phyloP scores from a whole-genome alignment of 2,888 invertebrate species.

The Thera obeliscata region DNA sequence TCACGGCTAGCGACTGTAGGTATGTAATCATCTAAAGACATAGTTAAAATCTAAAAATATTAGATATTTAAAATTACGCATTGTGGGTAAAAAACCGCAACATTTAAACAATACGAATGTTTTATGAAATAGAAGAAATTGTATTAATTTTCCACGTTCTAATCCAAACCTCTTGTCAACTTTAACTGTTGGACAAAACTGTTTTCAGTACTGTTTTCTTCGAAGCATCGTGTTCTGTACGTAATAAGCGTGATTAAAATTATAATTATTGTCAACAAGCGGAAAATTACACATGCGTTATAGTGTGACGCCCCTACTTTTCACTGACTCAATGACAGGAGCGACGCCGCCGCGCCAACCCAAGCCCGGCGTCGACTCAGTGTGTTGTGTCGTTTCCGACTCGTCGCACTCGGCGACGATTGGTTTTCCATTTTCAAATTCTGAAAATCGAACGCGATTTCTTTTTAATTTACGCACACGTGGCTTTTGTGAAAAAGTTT shows the following conservation, averaged over 20 bases:
- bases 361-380: slow-evolving; percentile 59
- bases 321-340: slow-evolving; percentile 66
- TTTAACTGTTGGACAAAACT: background rate
- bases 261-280: slow-evolving; percentile 69
- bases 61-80: background rate
- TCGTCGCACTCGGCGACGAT: slow-evolving; percentile 64
- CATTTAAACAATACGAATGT: background rate
- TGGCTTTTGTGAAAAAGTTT: slow-evolving; percentile 71
- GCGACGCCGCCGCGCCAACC: slow-evolving; percentile 30
- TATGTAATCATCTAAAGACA: too few relatives aligned
- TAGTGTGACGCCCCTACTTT: slow-evolving; percentile 76
- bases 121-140: slow-evolving; percentile 13
- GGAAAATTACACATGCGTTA: slow-evolving; percentile 66
- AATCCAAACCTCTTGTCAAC: slow-evolving; percentile 4
- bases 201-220: slow-evolving; percentile 1
- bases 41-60: too few relatives aligned
- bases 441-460: slow-evolving; percentile 50
- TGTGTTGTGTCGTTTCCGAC: slow-evolving; percentile 73
- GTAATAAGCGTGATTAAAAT: slow-evolving; percentile 49
- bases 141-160: slow-evolving; percentile 4
- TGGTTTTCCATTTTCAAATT: slow-evolving; percentile 53
- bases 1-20: background rate
- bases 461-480: slow-evolving; percentile 55
- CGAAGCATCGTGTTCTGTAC: slow-evolving; percentile 40
- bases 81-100: slow-evolving; percentile 7